Evolutionary conservation across 2,113 vertebrate genomes (phyloP), one percentile per base, ranked within the genome.

Genomic region (Cyrtonyx montezumae): DNA sequence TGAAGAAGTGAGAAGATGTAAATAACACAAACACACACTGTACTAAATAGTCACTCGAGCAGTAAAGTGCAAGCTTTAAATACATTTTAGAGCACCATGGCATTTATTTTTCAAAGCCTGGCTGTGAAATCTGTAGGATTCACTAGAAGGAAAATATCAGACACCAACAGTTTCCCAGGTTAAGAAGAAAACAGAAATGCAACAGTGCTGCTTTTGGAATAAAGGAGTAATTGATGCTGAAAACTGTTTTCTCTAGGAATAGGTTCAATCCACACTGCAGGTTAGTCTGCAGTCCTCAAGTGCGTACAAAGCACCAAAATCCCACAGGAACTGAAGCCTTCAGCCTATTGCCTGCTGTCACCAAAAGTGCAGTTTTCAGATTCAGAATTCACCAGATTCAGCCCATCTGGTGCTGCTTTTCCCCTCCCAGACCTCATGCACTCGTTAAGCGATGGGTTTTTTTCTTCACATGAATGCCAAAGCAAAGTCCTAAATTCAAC

Each of bases 391-490:
- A 26, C n/a, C n/a, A n/a, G n/a, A n/a, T n/a, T n/a, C n/a, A n/a
- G 30, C 34, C 46, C 34, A 37, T 51, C 46, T 78, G 58, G 40
- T 22, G 21, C 16, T 51, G 12, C 13, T 48, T 78, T 63, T 42
- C 30, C 59, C 8, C 14, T 51, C 28, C 75, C 37, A 40, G 21
- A 32, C 34, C 37, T 78, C 37, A 14, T 22, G 14, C n/a, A 21
- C 8, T 62, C 30, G 14, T 37, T 3, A 8, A 66, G 55, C n/a
- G 45, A 9, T 19, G n/a, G 40, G 37, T 30, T 55, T 21, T 21
- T 23, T 46, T 59, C 56, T 65, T 37, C 4, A 25, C n/a, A 34
- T 0, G 0, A 77, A 22, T 2, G 6, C 46, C 55, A 34, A 40
- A 48, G 10, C 48, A 68, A 21, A 14, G 28, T 19, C 34, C 48